Percentiles rank a stretch among this genome's conserved stretches.
Evolutionary conservation across 2,113 vertebrate species (phyloP).

Genomic region (Saimiri boliviensis): DNA sequence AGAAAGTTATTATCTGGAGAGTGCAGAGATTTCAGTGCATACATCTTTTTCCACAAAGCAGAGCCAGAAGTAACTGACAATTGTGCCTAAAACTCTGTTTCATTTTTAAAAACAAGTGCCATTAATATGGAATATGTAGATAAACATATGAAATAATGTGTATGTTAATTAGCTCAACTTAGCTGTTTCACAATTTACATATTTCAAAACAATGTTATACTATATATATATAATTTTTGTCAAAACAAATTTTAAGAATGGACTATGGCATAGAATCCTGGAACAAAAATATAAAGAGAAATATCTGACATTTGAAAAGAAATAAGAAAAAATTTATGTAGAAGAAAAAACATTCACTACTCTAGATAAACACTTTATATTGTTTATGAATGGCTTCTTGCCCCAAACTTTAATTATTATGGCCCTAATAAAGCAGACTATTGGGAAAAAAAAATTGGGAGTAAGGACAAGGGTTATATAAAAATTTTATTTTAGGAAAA

Average conservation of each 20-base stretch:
- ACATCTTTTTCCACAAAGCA: conserved; percentile 62
- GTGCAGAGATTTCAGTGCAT: conserved; percentile 37
- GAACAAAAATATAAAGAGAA: conserved; percentile 58
- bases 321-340: not conserved
- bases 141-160: conserved; percentile 22
- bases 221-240: conserved; percentile 5
- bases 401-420: not conserved
- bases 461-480: not conserved
- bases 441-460: not conserved
- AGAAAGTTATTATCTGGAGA: not conserved
- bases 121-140: conserved; percentile 80
- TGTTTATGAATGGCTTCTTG: conserved; percentile 57
- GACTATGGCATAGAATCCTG: conserved; percentile 70
- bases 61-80: conserved; percentile 71
- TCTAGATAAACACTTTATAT: conserved; percentile 17
- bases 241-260: conserved; percentile 51
- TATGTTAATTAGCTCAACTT: not conserved
- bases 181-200: not conserved
- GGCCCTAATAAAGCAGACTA: not conserved
- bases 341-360: conserved; percentile 39
- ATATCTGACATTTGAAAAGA: conserved; percentile 15
- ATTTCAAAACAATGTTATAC: not conserved
- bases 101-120: conserved; percentile 82
- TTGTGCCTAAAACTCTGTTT: conserved; percentile 76
- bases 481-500: conserved; percentile 19